These are phyloP conservation scores for Echiichthys vipera DNA, from an alignment of 2,797 vertebrate genomes.

Conservation along the genomic window DNA sequence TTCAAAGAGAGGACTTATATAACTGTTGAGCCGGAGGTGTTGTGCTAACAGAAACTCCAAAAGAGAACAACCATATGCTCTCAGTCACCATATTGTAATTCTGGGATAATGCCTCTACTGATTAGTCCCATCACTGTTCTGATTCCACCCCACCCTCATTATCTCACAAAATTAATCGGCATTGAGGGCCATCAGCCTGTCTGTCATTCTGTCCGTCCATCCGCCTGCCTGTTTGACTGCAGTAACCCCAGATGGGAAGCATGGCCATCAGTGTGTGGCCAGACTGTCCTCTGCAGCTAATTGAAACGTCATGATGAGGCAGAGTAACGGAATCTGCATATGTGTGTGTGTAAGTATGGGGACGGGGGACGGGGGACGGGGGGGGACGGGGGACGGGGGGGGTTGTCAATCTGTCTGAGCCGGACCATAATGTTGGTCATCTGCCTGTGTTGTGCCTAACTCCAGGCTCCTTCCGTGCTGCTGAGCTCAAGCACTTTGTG, in stretches of 20 bases:
- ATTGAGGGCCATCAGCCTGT: conserved; percentile 60
- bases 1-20: conserved; percentile 59
- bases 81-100: conserved; percentile 64
- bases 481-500: conserved; percentile 57
- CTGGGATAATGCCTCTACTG: conserved; percentile 58
- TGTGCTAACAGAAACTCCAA: conserved; percentile 55
- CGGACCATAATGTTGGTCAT: conserved; percentile 69
- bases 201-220: conserved; percentile 60
- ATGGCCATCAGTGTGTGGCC: conserved; percentile 69
- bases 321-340: conserved; percentile 64
- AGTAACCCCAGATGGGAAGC: conserved; percentile 73
- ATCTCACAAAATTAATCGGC: conserved; percentile 71
- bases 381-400: too few relatives aligned
- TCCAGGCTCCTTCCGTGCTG: conserved; percentile 54
- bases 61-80: conserved; percentile 67
- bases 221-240: conserved; percentile 65
- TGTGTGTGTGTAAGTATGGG: conserved; percentile 25
- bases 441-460: conserved; percentile 70
- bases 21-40: conserved; percentile 59
- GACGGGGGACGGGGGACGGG: too few relatives aligned
- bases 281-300: conserved; percentile 79
- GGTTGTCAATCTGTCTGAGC: conserved; percentile 47
- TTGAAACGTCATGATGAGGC: conserved; percentile 77
- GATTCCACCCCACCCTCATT: conserved; percentile 60
- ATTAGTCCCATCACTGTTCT: conserved; percentile 66